Conservation (phyloP, 2,113 vertebrate species). For the Turnix velox region DNA sequence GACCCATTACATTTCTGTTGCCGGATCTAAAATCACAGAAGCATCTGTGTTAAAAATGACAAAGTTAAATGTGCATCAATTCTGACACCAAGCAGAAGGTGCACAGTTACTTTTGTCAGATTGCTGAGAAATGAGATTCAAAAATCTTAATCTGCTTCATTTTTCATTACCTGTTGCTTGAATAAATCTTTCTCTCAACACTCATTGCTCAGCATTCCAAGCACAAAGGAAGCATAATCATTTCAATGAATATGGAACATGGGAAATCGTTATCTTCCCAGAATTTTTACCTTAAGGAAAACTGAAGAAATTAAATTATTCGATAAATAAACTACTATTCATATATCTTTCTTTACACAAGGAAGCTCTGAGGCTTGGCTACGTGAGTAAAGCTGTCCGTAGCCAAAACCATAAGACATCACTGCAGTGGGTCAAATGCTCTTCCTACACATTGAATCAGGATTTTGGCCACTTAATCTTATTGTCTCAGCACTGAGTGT, state of each 20-base stretch:
- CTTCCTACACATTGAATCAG: background rate
- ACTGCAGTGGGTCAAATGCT: background rate
- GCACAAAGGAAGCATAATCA: background rate
- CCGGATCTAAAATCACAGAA: background rate
- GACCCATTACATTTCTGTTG: background rate
- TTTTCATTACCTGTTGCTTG: background rate
- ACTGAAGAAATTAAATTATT: background rate
- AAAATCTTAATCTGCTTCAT: background rate
- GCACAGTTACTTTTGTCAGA: background rate
- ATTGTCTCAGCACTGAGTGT: background rate
- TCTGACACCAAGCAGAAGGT: background rate
- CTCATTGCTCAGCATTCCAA: background rate
- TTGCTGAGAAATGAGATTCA: background rate
- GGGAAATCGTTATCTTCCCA: background rate
- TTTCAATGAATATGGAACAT: fast-evolving
- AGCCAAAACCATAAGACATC: background rate
- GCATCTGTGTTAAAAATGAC: background rate
- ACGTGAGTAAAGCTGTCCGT: background rate
- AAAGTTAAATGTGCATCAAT: background rate
- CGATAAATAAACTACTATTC: background rate
- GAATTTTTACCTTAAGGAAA: background rate
- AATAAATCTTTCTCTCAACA: background rate
- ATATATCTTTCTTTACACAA: background rate
- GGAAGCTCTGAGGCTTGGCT: background rate
- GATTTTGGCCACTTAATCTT: background rate